These are phyloP conservation scores for Dicycla oo DNA, from an alignment of 2,888 invertebrate genomes.

Conservation along the genomic window DNA sequence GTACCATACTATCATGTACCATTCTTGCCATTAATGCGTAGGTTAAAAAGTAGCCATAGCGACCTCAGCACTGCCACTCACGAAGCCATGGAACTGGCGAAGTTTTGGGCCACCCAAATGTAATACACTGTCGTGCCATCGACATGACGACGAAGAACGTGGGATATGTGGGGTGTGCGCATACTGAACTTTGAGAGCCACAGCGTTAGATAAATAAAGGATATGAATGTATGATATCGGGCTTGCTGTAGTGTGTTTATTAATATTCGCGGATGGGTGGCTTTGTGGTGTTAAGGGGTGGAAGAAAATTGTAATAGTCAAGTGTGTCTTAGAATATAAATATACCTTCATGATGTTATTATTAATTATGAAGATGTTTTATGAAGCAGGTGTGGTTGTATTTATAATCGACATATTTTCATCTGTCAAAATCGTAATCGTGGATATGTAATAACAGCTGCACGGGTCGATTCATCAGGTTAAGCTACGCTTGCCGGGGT, in stretches of 20 bases:
- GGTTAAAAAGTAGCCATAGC: background rate
- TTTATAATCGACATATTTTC: background rate
- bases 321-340: background rate
- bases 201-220: conserved; percentile 50
- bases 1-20: background rate
- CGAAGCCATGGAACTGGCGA: background rate
- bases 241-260: conserved; percentile 50
- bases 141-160: background rate
- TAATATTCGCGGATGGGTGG: conserved; percentile 54
- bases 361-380: background rate
- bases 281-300: conserved; percentile 46
- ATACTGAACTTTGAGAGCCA: conserved; percentile 34
- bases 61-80: background rate
- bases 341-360: background rate
- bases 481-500: too few relatives aligned
- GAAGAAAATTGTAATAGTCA: conserved; percentile 34
- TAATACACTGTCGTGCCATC: background rate
- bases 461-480: too few relatives aligned
- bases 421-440: too few relatives aligned
- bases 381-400: background rate
- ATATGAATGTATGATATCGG: conserved; percentile 41
- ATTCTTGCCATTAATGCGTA: background rate
- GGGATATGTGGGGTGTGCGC: background rate
- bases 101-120: background rate
- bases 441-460: too few relatives aligned